Evolutionary conservation across 2,888 invertebrate genomes (phyloP).

Genomic region (Ochropleura leucogaster): DNA sequence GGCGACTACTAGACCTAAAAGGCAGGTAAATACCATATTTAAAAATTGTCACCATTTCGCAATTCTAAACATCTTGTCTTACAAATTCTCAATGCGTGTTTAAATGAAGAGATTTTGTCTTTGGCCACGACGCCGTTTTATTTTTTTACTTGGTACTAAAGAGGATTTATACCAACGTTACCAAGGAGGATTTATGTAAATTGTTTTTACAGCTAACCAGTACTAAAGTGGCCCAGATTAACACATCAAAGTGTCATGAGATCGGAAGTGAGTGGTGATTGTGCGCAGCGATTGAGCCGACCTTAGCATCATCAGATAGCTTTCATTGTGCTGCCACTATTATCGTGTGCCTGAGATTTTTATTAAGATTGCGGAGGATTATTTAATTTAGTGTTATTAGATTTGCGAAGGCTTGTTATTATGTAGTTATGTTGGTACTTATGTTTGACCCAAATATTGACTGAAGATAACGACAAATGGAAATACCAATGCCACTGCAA

Average conservation of each 20-base stretch:
- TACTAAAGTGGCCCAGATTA: slow-evolving; percentile 30
- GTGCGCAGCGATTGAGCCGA: slow-evolving; percentile 27
- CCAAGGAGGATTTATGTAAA: slow-evolving; percentile 13
- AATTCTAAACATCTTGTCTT: not conserved
- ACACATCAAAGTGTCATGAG: slow-evolving; percentile 47
- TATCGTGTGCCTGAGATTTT: slow-evolving; percentile 28
- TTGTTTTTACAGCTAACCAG: slow-evolving; percentile 12
- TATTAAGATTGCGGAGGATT: slow-evolving; percentile 28
- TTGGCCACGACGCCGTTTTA: not conserved
- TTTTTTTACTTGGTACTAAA: not conserved
- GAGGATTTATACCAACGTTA: slow-evolving; percentile 22
- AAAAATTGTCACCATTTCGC: not conserved
- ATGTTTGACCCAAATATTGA: slow-evolving; percentile 1
- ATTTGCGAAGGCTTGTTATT: not conserved
- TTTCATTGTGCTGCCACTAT: slow-evolving; percentile 35
- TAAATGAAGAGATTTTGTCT: not conserved
- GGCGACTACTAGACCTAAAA: too few relatives aligned
- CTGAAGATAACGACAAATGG: not conserved
- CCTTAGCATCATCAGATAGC: slow-evolving; percentile 63
- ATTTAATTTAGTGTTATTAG: slow-evolving; percentile 25
- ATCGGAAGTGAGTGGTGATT: slow-evolving; percentile 62
- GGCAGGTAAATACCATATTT: too few relatives aligned
- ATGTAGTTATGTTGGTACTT: not conserved
- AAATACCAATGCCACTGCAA: not conserved
- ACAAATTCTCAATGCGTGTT: not conserved